Percentiles rank a stretch among this genome's conserved stretches.
phyloP scores from a whole-genome alignment of 1,140 invertebrate species.

The Drosophila setifemur region DNA sequence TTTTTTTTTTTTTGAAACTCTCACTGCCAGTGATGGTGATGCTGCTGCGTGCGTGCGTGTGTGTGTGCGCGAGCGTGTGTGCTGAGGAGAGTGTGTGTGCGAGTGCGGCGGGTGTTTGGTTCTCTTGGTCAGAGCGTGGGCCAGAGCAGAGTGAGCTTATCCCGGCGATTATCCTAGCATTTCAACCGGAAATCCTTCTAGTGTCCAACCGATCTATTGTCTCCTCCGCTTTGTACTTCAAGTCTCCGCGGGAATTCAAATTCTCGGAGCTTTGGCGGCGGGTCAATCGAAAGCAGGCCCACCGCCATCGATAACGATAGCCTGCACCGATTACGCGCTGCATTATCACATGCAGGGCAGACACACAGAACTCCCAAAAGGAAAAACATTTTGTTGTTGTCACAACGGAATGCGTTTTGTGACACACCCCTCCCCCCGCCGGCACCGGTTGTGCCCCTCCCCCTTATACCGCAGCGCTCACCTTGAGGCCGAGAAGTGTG shows the following conservation, averaged over 20 bases:
- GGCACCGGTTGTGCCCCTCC: too few relatives aligned
- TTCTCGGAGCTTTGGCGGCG: too few relatives aligned
- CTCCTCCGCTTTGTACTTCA: neutral
- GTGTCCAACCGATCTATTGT: too few relatives aligned
- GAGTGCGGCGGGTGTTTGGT: neutral
- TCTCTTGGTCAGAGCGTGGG: neutral
- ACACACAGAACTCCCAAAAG: too few relatives aligned
- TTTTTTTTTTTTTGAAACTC: conserved; percentile 3
- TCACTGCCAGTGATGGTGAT: neutral
- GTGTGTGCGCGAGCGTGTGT: conserved; percentile 4
- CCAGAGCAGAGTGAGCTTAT: neutral
- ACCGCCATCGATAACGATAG: too few relatives aligned
- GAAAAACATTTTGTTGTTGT: too few relatives aligned
- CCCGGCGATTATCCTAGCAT: neutral
- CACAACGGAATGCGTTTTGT: too few relatives aligned
- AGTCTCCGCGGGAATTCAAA: neutral
- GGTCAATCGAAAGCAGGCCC: too few relatives aligned
- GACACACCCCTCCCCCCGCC: too few relatives aligned
- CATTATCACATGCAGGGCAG: too few relatives aligned
- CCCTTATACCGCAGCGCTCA: neutral
- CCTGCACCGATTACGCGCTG: too few relatives aligned
- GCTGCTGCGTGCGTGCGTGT: conserved; percentile 11
- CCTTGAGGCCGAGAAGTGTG: neutral
- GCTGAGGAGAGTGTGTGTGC: neutral
- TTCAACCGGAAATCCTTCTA: neutral